These are phyloP conservation scores for Schizopygopsis pylzovi DNA, from an alignment of 2,797 vertebrate species.

Conservation along the genomic window DNA sequence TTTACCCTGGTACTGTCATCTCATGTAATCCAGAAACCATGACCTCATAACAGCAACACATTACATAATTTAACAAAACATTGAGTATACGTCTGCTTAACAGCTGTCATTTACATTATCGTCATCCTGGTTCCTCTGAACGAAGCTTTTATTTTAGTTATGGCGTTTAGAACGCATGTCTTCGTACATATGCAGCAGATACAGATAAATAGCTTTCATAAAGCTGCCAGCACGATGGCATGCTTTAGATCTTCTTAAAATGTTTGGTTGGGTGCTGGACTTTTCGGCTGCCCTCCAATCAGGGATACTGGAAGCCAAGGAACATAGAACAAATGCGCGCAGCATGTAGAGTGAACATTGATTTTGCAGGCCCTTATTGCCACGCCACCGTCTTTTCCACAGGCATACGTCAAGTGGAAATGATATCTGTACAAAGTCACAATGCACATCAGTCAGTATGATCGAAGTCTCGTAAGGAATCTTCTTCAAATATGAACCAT, in stretches of 20 bases:
- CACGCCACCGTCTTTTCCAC: slow-evolving; percentile 14
- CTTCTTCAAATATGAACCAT: slow-evolving; percentile 24
- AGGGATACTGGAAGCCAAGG: slow-evolving; percentile 20
- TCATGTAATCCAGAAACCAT: slow-evolving; percentile 26
- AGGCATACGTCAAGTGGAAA: slow-evolving; percentile 41
- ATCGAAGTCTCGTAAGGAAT: slow-evolving; percentile 18
- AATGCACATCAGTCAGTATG: slow-evolving; percentile 16
- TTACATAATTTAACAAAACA: slow-evolving; percentile 45
- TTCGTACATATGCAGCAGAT: slow-evolving; percentile 4
- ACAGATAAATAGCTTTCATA: slow-evolving; percentile 47
- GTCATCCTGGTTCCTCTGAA: slow-evolving; percentile 24
- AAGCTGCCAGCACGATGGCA: slow-evolving; percentile 40
- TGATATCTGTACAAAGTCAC: slow-evolving; percentile 31
- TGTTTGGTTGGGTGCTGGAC: slow-evolving; percentile 34
- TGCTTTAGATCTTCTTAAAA: slow-evolving; percentile 51
- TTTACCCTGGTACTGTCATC: slow-evolving; percentile 20
- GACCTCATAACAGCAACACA: slow-evolving; percentile 27
- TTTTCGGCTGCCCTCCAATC: slow-evolving; percentile 25
- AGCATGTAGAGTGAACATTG: slow-evolving; percentile 27
- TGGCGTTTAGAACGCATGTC: slow-evolving; percentile 28
- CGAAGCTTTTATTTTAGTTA: slow-evolving; percentile 46
- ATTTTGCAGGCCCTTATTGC: slow-evolving; percentile 26
- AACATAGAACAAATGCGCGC: slow-evolving; percentile 28
- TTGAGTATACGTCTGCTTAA: slow-evolving; percentile 17
- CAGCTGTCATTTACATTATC: slow-evolving; percentile 43